phyloP scores from a whole-genome alignment of 1,140 invertebrate species.

The Homarus americanus region DNA sequence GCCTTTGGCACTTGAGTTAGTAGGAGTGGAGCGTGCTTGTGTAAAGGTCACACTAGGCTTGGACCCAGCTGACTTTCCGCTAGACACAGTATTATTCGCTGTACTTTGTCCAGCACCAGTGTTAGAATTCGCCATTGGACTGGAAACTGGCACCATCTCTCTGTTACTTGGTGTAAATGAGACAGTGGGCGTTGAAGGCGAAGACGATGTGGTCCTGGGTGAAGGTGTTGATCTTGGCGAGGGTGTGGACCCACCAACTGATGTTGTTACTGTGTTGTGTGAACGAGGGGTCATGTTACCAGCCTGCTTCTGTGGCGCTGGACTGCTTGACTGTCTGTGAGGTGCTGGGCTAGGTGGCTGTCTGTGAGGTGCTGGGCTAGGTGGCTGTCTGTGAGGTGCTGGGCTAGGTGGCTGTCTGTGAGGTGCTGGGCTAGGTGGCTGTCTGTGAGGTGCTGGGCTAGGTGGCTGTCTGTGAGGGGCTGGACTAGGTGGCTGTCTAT shows the following conservation, averaged over 20 bases:
- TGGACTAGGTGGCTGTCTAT: slow-evolving; percentile 8
- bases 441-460: slow-evolving; percentile 40
- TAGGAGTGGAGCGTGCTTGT: neutral
- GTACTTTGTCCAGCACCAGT: neutral
- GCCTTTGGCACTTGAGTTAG: slow-evolving; percentile 9
- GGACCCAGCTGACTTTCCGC: slow-evolving; percentile 7
- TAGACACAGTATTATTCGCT: neutral
- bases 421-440: slow-evolving; percentile 31
- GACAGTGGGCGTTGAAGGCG: neutral
- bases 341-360: slow-evolving; percentile 35
- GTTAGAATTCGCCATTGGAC: neutral
- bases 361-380: slow-evolving; percentile 40
- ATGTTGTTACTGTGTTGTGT: slow-evolving; percentile 12
- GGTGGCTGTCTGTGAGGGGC: slow-evolving; percentile 16
- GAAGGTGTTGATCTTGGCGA: neutral
- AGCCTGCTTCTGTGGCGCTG: slow-evolving; percentile 22
- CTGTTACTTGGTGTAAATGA: slow-evolving; percentile 6
- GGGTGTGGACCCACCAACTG: slow-evolving; percentile 7
- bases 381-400: slow-evolving; percentile 10
- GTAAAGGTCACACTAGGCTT: neutral
- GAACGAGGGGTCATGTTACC: slow-evolving; percentile 22
- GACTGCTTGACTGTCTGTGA: slow-evolving; percentile 6
- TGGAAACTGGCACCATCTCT: neutral
- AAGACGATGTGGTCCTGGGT: neutral
- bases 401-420: slow-evolving; percentile 19